Conservation (phyloP, 2,888 invertebrate genomes). For the Oxytorus armatus region DNA sequence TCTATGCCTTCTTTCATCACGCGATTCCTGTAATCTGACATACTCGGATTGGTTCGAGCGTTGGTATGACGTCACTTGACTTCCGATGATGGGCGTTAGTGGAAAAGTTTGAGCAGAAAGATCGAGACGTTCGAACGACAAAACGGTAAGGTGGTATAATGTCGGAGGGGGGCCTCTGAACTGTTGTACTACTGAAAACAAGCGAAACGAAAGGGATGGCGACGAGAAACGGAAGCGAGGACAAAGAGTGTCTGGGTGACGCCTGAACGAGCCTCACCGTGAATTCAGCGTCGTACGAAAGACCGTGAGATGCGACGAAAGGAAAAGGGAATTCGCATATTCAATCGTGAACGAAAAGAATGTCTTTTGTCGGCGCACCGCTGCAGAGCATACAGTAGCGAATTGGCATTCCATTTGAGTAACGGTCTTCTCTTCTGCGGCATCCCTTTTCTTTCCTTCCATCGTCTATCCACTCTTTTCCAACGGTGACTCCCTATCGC, state of each 20-base stretch:
- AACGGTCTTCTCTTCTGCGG: constrained; percentile 69
- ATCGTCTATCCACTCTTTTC: constrained; percentile 59
- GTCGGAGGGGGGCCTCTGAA: constrained; percentile 15
- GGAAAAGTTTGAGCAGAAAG: not conserved
- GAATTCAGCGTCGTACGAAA: constrained; percentile 41
- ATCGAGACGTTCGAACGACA: constrained; percentile 12
- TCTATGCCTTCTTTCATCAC: not conserved
- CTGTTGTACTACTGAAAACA: constrained; percentile 47
- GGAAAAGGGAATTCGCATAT: constrained; percentile 76
- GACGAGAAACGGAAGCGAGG: constrained; percentile 49
- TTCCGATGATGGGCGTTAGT: constrained; percentile 3
- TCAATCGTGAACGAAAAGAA: constrained; percentile 79
- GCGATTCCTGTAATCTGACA: not conserved
- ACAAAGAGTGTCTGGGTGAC: constrained; percentile 60
- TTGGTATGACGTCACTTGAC: not conserved
- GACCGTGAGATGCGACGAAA: constrained; percentile 35
- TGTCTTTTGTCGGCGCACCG: constrained; percentile 80
- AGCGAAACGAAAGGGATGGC: constrained; percentile 48
- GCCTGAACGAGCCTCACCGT: constrained; percentile 50
- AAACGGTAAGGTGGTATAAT: constrained; percentile 30
- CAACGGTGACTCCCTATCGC: constrained; percentile 41
- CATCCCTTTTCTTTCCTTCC: constrained; percentile 55
- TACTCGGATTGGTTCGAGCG: not conserved
- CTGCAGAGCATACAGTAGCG: constrained; percentile 70
- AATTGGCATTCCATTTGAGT: constrained; percentile 80